Percentiles rank a stretch among this genome's conserved stretches.
These are phyloP conservation scores for Corythaeola cristata DNA, from an alignment of 2,113 vertebrate species.

Conservation along the genomic window DNA sequence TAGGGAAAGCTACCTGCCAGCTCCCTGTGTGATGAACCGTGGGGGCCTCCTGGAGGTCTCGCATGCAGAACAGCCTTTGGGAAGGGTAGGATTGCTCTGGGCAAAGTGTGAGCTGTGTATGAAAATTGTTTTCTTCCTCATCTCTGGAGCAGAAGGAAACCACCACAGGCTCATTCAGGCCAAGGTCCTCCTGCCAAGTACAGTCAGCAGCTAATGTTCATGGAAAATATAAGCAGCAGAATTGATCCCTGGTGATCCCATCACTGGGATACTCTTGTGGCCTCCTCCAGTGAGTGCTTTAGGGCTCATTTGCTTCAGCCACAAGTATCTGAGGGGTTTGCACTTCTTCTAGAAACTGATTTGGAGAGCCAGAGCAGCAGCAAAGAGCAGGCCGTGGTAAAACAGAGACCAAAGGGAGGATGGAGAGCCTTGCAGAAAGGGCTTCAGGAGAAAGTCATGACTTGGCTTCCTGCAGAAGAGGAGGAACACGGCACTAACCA, in stretches of 20 bases:
- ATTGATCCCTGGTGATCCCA: not conserved
- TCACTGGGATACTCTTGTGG: not conserved
- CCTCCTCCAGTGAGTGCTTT: not conserved
- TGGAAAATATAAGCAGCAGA: not conserved
- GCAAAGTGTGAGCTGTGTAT: not conserved
- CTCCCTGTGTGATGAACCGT: accelerated
- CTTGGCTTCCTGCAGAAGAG: not conserved
- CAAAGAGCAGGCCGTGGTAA: not conserved
- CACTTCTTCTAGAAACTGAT: not conserved
- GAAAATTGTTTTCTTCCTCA: not conserved
- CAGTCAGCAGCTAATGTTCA: not conserved
- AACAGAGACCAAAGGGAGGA: not conserved
- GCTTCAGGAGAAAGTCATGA: not conserved
- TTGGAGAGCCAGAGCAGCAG: not conserved
- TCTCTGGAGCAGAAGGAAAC: not conserved
- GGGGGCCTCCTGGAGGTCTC: not conserved
- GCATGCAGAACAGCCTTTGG: not conserved
- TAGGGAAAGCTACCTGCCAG: not conserved
- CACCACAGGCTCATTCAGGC: not conserved
- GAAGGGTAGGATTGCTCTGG: not conserved
- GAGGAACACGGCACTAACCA: accelerated
- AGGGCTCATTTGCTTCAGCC: not conserved
- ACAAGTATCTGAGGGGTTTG: not conserved
- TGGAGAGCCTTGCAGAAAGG: not conserved
- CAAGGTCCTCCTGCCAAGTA: not conserved